A percentile compares a stretch with the other conserved stretches of the same genome.
These are phyloP conservation scores for Drosophila hamatofila DNA, from an alignment of 2,888 invertebrate genomes.

Conservation along the genomic window DNA sequence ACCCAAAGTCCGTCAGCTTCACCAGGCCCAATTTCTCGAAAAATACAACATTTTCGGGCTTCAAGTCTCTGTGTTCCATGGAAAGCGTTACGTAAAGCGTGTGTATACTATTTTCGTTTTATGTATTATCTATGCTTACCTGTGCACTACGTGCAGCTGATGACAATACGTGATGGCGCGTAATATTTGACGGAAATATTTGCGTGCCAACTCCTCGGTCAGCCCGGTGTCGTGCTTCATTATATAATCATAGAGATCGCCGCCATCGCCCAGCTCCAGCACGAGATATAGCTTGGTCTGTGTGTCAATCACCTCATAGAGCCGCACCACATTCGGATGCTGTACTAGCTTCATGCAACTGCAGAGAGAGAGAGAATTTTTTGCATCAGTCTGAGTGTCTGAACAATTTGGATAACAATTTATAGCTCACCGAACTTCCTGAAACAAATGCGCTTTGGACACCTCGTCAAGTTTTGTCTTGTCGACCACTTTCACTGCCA, in stretches of 20 bases:
- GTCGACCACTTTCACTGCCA: slow-evolving; percentile 99
- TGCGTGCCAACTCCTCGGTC: slow-evolving; percentile 92
- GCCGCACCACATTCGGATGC: slow-evolving; percentile 98
- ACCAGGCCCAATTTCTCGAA: slow-evolving; percentile 98
- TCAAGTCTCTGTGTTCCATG: slow-evolving; percentile 90
- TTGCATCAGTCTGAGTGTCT: not conserved
- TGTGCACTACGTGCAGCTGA: slow-evolving; percentile 90
- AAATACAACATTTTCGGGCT: slow-evolving; percentile 99
- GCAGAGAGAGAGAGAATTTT: not conserved
- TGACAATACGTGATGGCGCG: slow-evolving; percentile 99
- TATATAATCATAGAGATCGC: slow-evolving; percentile 99
- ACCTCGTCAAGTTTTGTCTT: slow-evolving; percentile 98
- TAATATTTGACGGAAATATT: slow-evolving; percentile 98
- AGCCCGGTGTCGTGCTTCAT: slow-evolving; percentile 97
- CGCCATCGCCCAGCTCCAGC: slow-evolving; percentile 98
- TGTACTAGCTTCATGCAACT: slow-evolving; percentile 99
- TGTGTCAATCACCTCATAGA: slow-evolving; percentile 99
- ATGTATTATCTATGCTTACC: slow-evolving; percentile 68
- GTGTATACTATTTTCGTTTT: not conserved
- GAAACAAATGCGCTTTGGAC: slow-evolving; percentile 97
- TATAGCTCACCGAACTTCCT: slow-evolving; percentile 90
- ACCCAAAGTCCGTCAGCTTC: slow-evolving; percentile 99
- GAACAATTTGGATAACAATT: slow-evolving; percentile 10
- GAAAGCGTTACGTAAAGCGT: slow-evolving; percentile 56
- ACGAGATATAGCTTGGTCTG: slow-evolving; percentile 98